These are phyloP conservation scores for Rhinolophus sinicus DNA, from an alignment of 2,113 vertebrate genomes.

Conservation along the genomic window DNA sequence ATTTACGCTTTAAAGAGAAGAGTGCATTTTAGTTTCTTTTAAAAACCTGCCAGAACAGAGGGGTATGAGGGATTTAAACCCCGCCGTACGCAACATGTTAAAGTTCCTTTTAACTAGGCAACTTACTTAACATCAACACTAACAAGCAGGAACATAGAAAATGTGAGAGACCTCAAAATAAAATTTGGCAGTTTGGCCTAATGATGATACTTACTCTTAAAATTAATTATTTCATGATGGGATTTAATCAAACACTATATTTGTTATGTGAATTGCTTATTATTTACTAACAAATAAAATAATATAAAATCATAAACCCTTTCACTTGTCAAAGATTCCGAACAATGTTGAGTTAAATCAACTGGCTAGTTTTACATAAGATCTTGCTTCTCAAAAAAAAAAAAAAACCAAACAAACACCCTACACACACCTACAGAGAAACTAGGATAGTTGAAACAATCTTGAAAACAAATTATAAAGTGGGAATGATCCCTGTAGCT, in stretches of 20 bases:
- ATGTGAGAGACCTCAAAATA: not conserved
- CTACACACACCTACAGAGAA: not conserved
- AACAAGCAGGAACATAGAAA: not conserved
- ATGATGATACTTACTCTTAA: conserved; percentile 34
- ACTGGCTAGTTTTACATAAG: not conserved
- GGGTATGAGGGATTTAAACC: too few relatives aligned
- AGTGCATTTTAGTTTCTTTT: too few relatives aligned
- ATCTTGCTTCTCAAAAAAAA: not conserved
- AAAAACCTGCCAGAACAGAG: too few relatives aligned
- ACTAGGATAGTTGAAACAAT: not conserved
- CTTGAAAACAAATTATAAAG: not conserved
- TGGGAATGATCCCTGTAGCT: not conserved
- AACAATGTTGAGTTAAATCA: not conserved
- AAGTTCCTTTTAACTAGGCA: conserved; percentile 31
- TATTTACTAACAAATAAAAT: conserved; percentile 34
- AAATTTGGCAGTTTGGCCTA: not conserved
- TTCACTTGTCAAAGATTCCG: conserved; percentile 39
- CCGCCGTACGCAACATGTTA: too few relatives aligned
- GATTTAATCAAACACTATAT: not conserved
- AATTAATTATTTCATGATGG: conserved; percentile 40
- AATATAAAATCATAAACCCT: not conserved
- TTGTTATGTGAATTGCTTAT: conserved; percentile 16
- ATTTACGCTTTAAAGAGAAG: too few relatives aligned
- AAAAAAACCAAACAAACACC: not conserved
- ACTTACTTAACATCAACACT: conserved; percentile 35